Evolutionary conservation across 2,797 vertebrate genomes (phyloP).

Genomic region (Molossus alvarezi): DNA sequence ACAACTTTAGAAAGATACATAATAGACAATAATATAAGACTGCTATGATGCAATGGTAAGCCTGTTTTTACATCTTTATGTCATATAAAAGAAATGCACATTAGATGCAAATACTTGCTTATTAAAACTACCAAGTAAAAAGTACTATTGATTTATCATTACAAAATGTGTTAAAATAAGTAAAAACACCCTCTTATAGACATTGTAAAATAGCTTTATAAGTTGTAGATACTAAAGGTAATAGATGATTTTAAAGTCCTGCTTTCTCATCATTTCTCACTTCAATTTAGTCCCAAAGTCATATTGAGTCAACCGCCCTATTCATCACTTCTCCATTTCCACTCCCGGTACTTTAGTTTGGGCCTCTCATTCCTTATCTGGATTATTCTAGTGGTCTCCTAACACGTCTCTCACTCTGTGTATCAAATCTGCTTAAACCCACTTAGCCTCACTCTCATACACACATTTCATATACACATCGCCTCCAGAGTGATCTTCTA

Average conservation of each 20-base stretch:
- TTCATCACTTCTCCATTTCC: neutral
- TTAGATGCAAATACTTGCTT: neutral
- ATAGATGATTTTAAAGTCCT: neutral
- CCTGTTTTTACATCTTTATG: constrained; percentile 47
- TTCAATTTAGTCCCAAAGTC: neutral
- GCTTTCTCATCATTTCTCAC: neutral
- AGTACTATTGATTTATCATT: neutral
- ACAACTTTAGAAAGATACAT: neutral
- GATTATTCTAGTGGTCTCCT: neutral
- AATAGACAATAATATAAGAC: neutral
- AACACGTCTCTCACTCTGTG: neutral
- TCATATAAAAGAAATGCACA: neutral
- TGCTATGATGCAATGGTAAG: neutral
- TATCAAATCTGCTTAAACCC: neutral
- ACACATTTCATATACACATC: neutral
- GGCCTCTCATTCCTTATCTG: neutral
- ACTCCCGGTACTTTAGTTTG: neutral
- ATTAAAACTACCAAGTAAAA: constrained; percentile 38
- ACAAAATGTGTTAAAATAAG: neutral
- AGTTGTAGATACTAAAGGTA: neutral
- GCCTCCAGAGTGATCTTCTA: neutral
- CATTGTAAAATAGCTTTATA: neutral
- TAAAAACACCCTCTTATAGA: neutral
- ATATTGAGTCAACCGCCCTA: neutral
- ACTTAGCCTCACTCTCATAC: neutral